phyloP scores from a whole-genome alignment of 2,113 vertebrate genomes.

The Coptodon bakossiorum region DNA sequence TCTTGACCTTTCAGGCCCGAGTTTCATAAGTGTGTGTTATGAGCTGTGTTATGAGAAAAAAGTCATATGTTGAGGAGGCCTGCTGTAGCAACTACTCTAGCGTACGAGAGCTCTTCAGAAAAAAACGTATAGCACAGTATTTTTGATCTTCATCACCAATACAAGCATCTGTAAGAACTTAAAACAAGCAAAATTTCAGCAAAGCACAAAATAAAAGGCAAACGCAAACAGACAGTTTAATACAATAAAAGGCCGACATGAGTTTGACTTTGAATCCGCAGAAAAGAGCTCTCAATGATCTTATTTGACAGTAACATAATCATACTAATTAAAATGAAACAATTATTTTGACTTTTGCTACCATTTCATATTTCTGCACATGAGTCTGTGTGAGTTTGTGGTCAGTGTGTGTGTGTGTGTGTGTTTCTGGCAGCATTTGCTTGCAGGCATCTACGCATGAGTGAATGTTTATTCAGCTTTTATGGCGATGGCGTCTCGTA shows the following conservation, averaged over 20 bases:
- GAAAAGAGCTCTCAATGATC: neutral
- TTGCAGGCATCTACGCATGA: slow-evolving; percentile 7
- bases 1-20: neutral
- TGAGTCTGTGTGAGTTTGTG: neutral
- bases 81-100: neutral
- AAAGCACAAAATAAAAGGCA: slow-evolving; percentile 14
- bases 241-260: neutral
- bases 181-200: neutral
- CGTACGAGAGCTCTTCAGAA: neutral
- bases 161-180: neutral
- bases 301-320: slow-evolving; percentile 12
- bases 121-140: neutral
- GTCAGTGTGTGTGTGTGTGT: neutral
- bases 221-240: slow-evolving; percentile 1
- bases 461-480: slow-evolving; percentile 47
- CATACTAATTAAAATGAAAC: neutral
- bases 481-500: slow-evolving; percentile 37
- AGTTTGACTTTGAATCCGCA: neutral
- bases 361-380: neutral
- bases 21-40: neutral
- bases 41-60: neutral
- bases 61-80: neutral
- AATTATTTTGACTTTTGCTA: slow-evolving; percentile 1
- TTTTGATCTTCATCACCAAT: neutral
- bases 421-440: neutral